Conservation (phyloP, 2,113 vertebrate species). For the Echinops telfairi region DNA sequence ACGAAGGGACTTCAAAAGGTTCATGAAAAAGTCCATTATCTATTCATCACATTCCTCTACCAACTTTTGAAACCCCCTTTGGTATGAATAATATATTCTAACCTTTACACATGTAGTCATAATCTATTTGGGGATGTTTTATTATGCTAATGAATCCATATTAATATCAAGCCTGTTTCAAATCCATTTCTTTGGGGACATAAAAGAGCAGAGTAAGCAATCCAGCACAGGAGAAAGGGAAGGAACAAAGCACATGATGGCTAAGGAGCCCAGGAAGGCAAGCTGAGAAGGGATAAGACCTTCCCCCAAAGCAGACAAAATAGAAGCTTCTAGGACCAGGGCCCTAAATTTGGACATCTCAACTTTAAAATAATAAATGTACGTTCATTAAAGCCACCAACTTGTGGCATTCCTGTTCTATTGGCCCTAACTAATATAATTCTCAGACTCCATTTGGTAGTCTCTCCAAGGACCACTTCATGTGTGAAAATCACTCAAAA, state of each 20-base stretch:
- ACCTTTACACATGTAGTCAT: neutral
- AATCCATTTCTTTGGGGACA: neutral
- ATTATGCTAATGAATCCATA: neutral
- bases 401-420: neutral
- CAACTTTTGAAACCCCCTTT: no score
- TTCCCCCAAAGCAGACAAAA: neutral
- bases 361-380: neutral
- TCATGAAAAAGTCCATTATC: no score
- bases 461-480: neutral
- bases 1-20: no score
- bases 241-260: no score
- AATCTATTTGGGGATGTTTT: neutral
- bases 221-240: neutral
- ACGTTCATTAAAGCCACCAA: neutral
- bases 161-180: neutral
- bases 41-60: no score
- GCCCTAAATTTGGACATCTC: neutral
- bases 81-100: neutral
- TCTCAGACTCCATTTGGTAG: neutral
- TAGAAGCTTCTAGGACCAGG: neutral
- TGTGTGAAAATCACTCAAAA: neutral
- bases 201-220: neutral
- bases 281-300: no score
- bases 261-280: no score
- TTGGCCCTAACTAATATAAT: neutral